Evolutionary conservation across 1,140 invertebrate genomes (phyloP), one percentile per base, ranked within the genome.

Genomic region (Samia ricini): DNA sequence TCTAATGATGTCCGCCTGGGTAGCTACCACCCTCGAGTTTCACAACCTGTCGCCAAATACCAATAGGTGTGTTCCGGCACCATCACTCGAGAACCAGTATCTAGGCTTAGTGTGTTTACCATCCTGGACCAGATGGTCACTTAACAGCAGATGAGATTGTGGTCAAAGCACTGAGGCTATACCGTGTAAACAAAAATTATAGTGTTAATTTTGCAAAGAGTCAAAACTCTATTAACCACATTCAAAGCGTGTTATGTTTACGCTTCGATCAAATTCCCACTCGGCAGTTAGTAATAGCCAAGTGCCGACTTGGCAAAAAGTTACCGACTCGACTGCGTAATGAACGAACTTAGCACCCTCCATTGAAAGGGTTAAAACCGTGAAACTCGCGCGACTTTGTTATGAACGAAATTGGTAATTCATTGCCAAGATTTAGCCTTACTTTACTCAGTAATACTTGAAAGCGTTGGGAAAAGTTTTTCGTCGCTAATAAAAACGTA

Each of bases 321-420:
- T 77, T 79, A 51, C 29, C 55, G 55, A 52, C 59, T 70, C 54
- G 64, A 63, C 61, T 70, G 62, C 72, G 73, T 81, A 81, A 81
- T 81, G 78, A 81, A 76, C 72, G 69, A 78, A 81, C 74, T 81
- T 81, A 66, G 66, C 65, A n/a, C n/a, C n/a, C n/a, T n/a, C 60
- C 74, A 79, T 67, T 71, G 76, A 81, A 81, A 78, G 78, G 76
- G 76, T 76, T 76, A 78, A 74, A 71, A 72, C 72, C 71, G 76
- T 52, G 66, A 73, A 73, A 77, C 65, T 76, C 73, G 58, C 73
- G 58, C 60, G 75, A 72, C 69, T 78, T 73, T 74, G 71, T 72
- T 76, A 75, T 72, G 74, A 72, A 75, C 68, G 73, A 77, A 81
- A 78, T 81, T 81, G 72, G 74, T 78, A 76, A 81, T 81, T 78